Evolutionary conservation across 2,797 vertebrate species (phyloP).

Genomic region (Fistularia commersonii): DNA sequence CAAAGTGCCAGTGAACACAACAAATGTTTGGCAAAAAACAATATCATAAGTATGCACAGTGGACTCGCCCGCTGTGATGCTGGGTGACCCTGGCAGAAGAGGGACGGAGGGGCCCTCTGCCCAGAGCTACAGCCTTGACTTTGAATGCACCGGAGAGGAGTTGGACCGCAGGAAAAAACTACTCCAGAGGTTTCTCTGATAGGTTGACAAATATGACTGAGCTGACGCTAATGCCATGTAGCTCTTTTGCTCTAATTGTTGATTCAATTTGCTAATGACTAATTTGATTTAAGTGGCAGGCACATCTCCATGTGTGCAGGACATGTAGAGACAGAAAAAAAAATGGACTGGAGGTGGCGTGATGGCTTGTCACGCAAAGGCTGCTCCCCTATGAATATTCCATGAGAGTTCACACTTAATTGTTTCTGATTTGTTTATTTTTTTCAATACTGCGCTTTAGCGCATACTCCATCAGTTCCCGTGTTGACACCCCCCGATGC

Average conservation of each 20-base stretch:
- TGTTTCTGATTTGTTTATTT: slow-evolving; percentile 82
- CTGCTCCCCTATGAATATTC: slow-evolving; percentile 77
- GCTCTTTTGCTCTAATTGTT: slow-evolving; percentile 85
- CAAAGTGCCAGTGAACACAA: slow-evolving; percentile 72
- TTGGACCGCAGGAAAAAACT: slow-evolving; percentile 57
- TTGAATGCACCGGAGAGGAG: slow-evolving; percentile 49
- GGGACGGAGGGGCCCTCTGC: slow-evolving; percentile 43
- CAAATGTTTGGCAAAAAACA: slow-evolving; percentile 67
- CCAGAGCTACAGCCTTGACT: slow-evolving; percentile 69
- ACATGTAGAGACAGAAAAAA: slow-evolving; percentile 52
- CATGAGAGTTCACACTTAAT: slow-evolving; percentile 83
- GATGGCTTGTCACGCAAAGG: slow-evolving; percentile 77
- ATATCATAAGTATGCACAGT: slow-evolving; percentile 15
- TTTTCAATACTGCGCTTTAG: slow-evolving; percentile 66
- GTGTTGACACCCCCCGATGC: slow-evolving; percentile 53
- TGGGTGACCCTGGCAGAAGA: slow-evolving; percentile 63
- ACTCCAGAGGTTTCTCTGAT: slow-evolving; percentile 69
- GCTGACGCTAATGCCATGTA: slow-evolving; percentile 83
- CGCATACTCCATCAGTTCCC: slow-evolving; percentile 61
- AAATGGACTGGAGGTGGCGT: slow-evolving; percentile 63
- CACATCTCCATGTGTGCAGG: slow-evolving; percentile 72
- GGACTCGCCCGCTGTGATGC: slow-evolving; percentile 49
- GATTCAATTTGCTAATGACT: slow-evolving; percentile 86
- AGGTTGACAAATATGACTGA: slow-evolving; percentile 71
- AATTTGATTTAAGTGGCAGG: slow-evolving; percentile 89